Conservation (phyloP, 2,888 invertebrate species). For the Torymus tubicola region DNA sequence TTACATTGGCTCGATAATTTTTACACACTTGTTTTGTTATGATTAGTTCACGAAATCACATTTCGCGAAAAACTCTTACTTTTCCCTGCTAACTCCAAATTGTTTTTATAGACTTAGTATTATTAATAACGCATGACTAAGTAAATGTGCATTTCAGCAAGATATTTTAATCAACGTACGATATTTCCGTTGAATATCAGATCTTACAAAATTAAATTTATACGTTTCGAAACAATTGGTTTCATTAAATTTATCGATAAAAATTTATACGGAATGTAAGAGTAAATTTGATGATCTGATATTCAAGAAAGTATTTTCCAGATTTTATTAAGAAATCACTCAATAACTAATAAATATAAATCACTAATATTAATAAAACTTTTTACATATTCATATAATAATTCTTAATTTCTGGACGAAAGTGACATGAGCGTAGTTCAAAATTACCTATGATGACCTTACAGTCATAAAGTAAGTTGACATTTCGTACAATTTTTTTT, state of each 20-base stretch:
- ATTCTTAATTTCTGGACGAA: slow-evolving; percentile 24
- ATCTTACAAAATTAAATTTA: no score
- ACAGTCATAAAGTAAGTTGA: not conserved
- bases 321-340: not conserved
- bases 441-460: not conserved
- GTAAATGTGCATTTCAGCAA: not conserved
- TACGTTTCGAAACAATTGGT: no score
- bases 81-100: not conserved
- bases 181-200: no score
- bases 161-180: no score
- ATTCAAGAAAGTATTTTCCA: not conserved
- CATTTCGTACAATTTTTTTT: not conserved
- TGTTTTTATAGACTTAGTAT: not conserved
- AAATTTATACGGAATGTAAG: not conserved
- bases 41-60: slow-evolving; percentile 31
- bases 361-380: slow-evolving; percentile 7
- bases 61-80: slow-evolving; percentile 12
- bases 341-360: slow-evolving; percentile 13
- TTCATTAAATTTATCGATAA: no score
- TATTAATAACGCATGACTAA: slow-evolving; percentile 4
- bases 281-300: not conserved
- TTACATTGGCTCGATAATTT: slow-evolving; percentile 12
- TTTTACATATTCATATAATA: slow-evolving; percentile 28
- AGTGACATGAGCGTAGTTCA: not conserved
- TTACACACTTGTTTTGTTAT: not conserved